phyloP scores from a whole-genome alignment of 1,140 invertebrate genomes.

The Acromyrmex heyeri region DNA sequence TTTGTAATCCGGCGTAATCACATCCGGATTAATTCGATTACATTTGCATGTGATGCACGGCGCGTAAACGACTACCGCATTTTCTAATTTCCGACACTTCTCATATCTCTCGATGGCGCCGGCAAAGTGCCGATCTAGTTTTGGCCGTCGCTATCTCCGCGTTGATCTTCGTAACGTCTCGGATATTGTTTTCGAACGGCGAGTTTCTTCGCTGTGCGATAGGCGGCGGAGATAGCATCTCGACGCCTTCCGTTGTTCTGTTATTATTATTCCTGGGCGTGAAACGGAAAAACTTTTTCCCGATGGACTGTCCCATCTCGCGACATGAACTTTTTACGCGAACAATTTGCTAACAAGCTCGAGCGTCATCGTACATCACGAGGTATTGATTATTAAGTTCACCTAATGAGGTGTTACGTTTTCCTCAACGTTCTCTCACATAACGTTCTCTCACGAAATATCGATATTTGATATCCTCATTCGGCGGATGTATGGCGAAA shows the following conservation, averaged over 20 bases:
- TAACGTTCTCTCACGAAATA: background rate
- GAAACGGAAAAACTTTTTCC: constrained; percentile 36
- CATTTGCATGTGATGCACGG: constrained; percentile 15
- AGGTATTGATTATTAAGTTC: background rate
- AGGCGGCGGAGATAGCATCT: constrained; percentile 42
- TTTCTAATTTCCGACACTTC: constrained; percentile 52
- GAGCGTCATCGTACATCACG: background rate
- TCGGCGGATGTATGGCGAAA: background rate
- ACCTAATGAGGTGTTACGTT: background rate
- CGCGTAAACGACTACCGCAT: background rate
- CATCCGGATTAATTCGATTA: constrained; percentile 69
- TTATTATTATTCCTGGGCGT: constrained; percentile 21
- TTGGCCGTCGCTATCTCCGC: background rate
- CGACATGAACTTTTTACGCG: background rate
- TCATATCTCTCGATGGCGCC: constrained; percentile 56
- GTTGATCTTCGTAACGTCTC: constrained; percentile 36
- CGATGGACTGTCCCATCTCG: background rate
- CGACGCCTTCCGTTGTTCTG: background rate
- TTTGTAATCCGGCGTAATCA: constrained; percentile 53
- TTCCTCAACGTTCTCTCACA: background rate
- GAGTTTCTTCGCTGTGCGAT: constrained; percentile 25
- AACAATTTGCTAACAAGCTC: constrained; percentile 3
- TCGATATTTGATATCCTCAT: constrained; percentile 15
- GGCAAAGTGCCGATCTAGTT: constrained; percentile 60
- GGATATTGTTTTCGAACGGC: constrained; percentile 56